Conservation (phyloP, 2,888 invertebrate species). For the Hemithea aestivaria region DNA sequence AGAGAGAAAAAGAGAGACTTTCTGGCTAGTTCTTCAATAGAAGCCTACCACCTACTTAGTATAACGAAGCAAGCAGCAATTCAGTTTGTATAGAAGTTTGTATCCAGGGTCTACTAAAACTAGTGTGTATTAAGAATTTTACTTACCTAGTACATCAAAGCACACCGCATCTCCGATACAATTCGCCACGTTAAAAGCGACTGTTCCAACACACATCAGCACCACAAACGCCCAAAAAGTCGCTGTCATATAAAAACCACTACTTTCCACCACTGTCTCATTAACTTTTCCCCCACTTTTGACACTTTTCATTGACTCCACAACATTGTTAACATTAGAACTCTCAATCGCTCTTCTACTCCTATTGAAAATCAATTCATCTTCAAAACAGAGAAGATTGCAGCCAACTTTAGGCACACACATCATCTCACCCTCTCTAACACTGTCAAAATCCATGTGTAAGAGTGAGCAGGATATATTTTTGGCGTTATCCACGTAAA, state of each 20-base stretch:
- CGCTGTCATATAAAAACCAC: conserved; percentile 76
- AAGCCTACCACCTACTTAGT: too few species aligned
- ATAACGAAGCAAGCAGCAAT: too few species aligned
- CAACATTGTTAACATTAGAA: background rate
- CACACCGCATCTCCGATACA: conserved; percentile 94
- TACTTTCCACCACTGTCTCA: conserved; percentile 8
- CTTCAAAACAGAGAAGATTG: conserved; percentile 58
- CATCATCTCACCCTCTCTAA: conserved; percentile 41
- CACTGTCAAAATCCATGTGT: conserved; percentile 50
- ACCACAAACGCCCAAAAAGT: conserved; percentile 87
- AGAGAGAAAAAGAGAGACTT: too few species aligned
- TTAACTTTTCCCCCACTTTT: conserved; percentile 16
- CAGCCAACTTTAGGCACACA: conserved; percentile 52
- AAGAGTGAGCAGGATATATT: conserved; percentile 54
- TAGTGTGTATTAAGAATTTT: background rate
- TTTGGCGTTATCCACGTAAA: conserved; percentile 47
- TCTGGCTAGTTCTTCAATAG: too few species aligned
- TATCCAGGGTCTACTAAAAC: too few species aligned
- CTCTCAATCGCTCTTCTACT: conserved; percentile 22
- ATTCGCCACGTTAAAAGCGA: conserved; percentile 90
- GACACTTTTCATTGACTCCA: too few species aligned
- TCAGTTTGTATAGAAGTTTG: too few species aligned
- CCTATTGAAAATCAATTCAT: conserved; percentile 23
- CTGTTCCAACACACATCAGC: conserved; percentile 85
- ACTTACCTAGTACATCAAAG: conserved; percentile 89